These are phyloP conservation scores for Neodiprion lecontei DNA, from an alignment of 1,140 invertebrate genomes.

Conservation along the genomic window DNA sequence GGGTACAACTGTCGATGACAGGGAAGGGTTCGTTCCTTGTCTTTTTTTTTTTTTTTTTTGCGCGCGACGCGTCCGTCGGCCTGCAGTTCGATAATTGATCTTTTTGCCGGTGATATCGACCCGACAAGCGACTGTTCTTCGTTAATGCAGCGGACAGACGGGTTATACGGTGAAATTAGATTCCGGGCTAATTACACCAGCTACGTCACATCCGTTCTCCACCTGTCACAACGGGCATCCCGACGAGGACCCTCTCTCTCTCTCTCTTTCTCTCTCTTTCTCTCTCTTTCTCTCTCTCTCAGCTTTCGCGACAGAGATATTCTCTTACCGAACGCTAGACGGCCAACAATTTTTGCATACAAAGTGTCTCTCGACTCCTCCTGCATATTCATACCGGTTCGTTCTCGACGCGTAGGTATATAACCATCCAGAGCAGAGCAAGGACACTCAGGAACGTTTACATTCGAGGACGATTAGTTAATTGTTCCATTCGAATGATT, in stretches of 20 bases:
- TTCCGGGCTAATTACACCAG: too few relatives aligned
- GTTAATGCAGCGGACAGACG: background rate
- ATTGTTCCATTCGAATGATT: background rate
- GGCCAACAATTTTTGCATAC: conserved; percentile 2
- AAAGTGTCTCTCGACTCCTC: background rate
- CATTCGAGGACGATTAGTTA: background rate
- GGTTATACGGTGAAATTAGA: too few relatives aligned
- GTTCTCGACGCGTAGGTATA: background rate
- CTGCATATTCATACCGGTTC: background rate
- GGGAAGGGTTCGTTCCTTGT: background rate
- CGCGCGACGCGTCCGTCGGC: background rate
- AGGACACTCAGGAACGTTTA: background rate
- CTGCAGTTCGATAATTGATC: background rate
- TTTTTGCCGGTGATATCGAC: background rate
- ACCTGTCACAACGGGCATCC: too few relatives aligned
- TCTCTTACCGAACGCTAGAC: background rate
- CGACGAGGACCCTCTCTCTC: too few relatives aligned
- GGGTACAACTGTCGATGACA: background rate
- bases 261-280: too few relatives aligned
- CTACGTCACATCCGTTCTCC: too few relatives aligned
- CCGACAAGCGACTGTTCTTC: background rate
- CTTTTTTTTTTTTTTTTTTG: background rate
- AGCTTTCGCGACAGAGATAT: background rate
- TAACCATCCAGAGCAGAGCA: too few relatives aligned
- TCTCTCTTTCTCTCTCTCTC: too few relatives aligned